These are phyloP conservation scores for Lepetodrilus schrolli DNA, from an alignment of 2,888 invertebrate species.

Conservation along the genomic window DNA sequence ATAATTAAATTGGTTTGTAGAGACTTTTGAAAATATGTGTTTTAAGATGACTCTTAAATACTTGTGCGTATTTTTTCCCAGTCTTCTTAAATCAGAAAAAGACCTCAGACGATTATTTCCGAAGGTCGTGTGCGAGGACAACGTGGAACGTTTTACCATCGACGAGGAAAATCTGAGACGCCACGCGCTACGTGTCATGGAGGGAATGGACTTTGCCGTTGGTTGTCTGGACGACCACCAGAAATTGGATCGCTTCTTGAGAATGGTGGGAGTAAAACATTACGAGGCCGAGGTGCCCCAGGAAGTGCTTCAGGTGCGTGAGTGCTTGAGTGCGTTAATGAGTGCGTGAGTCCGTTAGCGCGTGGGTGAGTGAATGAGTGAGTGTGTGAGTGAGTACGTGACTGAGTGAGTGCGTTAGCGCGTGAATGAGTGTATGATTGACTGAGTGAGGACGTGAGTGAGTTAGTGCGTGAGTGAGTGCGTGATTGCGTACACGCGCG, in stretches of 20 bases:
- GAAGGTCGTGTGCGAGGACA: slow-evolving; percentile 41
- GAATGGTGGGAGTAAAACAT: slow-evolving; percentile 58
- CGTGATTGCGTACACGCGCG: too few species aligned
- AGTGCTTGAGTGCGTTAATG: too few species aligned
- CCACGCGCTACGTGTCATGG: slow-evolving; percentile 66
- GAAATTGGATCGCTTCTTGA: slow-evolving; percentile 54
- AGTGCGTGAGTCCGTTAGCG: too few species aligned
- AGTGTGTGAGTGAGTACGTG: too few species aligned
- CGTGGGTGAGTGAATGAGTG: too few species aligned
- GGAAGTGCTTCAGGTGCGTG: slow-evolving; percentile 53
- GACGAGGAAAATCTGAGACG: slow-evolving; percentile 53
- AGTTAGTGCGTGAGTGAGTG: too few species aligned
- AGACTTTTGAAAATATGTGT: too few species aligned
- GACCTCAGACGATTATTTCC: slow-evolving; percentile 52
- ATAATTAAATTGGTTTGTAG: too few species aligned
- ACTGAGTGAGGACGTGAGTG: too few species aligned
- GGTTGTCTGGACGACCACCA: slow-evolving; percentile 63
- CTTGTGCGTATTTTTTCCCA: slow-evolving; percentile 33
- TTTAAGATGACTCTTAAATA: too few species aligned
- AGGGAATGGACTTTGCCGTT: slow-evolving; percentile 65
- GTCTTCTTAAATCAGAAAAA: slow-evolving; percentile 54
- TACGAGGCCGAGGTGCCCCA: slow-evolving; percentile 53
- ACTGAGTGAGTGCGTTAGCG: too few species aligned
- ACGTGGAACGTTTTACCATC: slow-evolving; percentile 39
- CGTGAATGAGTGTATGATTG: too few species aligned